Base-by-base conservation (phyloP, 2,113 vertebrate species). In the Macaca nemestrina region DNA sequence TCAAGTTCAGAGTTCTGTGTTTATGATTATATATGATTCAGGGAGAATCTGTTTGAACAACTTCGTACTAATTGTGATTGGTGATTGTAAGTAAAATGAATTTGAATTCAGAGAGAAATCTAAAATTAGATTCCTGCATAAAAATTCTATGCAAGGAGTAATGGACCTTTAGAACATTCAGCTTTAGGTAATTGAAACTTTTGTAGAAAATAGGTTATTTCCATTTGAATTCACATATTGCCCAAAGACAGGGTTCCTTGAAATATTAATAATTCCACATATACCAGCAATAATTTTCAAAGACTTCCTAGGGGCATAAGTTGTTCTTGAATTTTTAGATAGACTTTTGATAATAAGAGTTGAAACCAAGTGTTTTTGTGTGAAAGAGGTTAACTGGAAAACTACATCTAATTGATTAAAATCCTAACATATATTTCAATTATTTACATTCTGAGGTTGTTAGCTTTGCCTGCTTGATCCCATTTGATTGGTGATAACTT, bases 341-440 rank as follows among this genome's bases (percentile, higher is more conserved):
- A 76, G 32, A 59, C 16, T 59, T 92, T 90, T 10, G 59, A 35
- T 27, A 52, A 30, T 23, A 85, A 17, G 43, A 11, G 22, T 73
- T 89, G 72, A 96, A 93, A 52, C 43, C 14, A 52, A 93, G 50
- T 4, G 38, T 68, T 96, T 87, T 89, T 78, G 35, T 84, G 38
- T 83, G 40, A 80, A 96, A 80, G 50, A 72, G 30, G 3, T 90
- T 61, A 90, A 85, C 23, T 18, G 50, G 23, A 76, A 91, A 92
- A 67, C 7, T 78, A 18, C 6, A 32, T 96, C 20, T 72, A 16
- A 45, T 83, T 82, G 57, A 72, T 96, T 1, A 5, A 59, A 93
- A 80, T 93, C 27, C 67, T 83, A 88, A 89, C 52, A 22, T 83
- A 7, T n/a, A 72, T 43, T 79, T 90, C n/a, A 75, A 7, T 73